These are phyloP conservation scores for Alectura lathami DNA, from an alignment of 2,113 vertebrate species.

Conservation along the genomic window DNA sequence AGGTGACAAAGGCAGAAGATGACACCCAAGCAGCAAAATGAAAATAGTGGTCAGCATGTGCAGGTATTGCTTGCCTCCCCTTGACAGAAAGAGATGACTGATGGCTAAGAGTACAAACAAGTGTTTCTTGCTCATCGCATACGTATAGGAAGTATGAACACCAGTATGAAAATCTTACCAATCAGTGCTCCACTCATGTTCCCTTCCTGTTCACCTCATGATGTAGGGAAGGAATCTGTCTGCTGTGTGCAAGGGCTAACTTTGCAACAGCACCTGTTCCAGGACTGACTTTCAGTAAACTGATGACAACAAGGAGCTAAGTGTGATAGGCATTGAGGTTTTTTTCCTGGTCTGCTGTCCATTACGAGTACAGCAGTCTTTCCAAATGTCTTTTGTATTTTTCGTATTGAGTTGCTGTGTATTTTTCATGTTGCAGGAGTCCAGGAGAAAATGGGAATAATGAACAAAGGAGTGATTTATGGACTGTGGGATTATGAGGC, in stretches of 20 bases:
- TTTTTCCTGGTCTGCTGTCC: not conserved
- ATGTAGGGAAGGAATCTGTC: not conserved
- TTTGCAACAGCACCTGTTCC: not conserved
- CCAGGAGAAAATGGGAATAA: conserved; percentile 99
- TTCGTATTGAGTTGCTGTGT: not conserved
- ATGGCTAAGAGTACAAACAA: not conserved
- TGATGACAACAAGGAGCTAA: not conserved
- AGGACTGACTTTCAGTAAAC: not conserved
- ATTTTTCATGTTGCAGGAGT: conserved; percentile 80
- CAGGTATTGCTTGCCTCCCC: not conserved
- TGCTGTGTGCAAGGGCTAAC: not conserved
- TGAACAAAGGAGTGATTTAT: conserved; percentile 97
- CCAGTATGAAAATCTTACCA: not conserved
- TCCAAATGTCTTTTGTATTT: not conserved
- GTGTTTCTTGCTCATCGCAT: not conserved
- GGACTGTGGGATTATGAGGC: conserved; percentile 90
- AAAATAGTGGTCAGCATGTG: not conserved
- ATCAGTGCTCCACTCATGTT: not conserved
- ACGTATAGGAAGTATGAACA: not conserved
- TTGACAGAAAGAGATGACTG: not conserved
- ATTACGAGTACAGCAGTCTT: not conserved
- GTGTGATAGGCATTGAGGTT: not conserved
- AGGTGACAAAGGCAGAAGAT: not conserved
- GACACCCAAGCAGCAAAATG: not conserved
- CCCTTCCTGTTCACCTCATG: accelerated